Base-by-base conservation (phyloP, 2,113 vertebrate species). In the Otocyon megalotis region DNA sequence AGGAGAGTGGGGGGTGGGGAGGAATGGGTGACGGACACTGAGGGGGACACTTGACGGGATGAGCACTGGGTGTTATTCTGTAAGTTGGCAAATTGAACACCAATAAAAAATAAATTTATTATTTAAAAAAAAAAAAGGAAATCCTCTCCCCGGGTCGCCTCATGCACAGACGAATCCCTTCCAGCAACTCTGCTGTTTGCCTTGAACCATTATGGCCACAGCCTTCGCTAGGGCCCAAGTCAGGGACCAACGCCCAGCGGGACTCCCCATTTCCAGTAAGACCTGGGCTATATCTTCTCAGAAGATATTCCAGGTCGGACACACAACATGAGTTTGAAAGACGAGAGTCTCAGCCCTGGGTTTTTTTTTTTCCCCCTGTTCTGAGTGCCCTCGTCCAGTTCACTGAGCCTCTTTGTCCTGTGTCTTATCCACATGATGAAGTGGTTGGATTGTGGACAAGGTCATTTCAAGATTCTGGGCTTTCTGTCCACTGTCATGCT, bases 311-410 rank as follows among this genome's bases (percentile, higher is more conserved):
- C 6, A 26, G 8, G 43, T 0, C 13, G 86, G 87, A 30, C 56
- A 19, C 0, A 4, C 13, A 2, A 8, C 0, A 0, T 5, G 53
- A 48, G 4, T 3, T 3, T 22, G 12, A 28, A 32, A n/a, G n/a
- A 15, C 54, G 5, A 1, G 2, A 16, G 22, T 15, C 11, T 16
- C 35, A 1, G 7, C 8, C 1, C 6, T 26, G 0, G 60, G 32
- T 14, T 22, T 32, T 32, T 35, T 20, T 43, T 43, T 4, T 43
- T 32, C 26, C 30, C 15, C 22, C 53, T 60, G 67, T 16, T 77
- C 30, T 63, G n/a, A 58, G 53, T 0, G 0, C 35, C 35, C 17
- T 43, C 8, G 54, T 10, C 28, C 17, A 13, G 1, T 5, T 63
- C 5, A 14, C 19, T 0, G 4, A 8, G 54, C 4, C 35, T 37